Evolutionary conservation across 2,797 vertebrate genomes (phyloP).

Genomic region (Xiphophorus birchmanni): DNA sequence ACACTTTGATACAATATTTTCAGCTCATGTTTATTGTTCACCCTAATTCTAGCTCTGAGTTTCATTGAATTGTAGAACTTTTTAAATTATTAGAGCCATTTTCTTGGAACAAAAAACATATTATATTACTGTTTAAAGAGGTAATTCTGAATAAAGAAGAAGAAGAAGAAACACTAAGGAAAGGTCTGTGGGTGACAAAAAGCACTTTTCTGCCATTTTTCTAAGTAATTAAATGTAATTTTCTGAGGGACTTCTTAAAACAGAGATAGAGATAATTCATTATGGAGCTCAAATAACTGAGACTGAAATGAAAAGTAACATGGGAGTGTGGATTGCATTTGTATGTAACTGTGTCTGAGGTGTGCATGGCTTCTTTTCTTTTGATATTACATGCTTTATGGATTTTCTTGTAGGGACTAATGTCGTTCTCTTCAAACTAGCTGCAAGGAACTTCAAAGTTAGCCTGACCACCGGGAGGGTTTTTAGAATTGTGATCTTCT

Average conservation of each 20-base stretch:
- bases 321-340: neutral
- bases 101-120: neutral
- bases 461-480: slow-evolving; percentile 14
- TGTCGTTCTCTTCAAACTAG: slow-evolving; percentile 18
- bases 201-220: neutral
- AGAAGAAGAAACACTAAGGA: neutral
- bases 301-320: neutral
- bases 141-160: neutral
- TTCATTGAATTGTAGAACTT: neutral
- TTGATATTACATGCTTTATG: neutral
- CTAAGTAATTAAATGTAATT: neutral
- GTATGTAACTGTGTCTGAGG: neutral
- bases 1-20: neutral
- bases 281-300: neutral
- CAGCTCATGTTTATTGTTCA: neutral
- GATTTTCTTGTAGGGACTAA: slow-evolving; percentile 30
- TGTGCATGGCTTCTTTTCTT: neutral
- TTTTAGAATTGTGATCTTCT: slow-evolving; percentile 51
- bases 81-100: neutral
- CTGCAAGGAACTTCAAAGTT: slow-evolving; percentile 14
- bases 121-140: neutral
- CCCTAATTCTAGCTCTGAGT: neutral
- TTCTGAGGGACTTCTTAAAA: neutral
- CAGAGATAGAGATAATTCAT: neutral
- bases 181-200: neutral